Conservation (phyloP, 2,888 invertebrate genomes). For the Encarsia formosa region DNA sequence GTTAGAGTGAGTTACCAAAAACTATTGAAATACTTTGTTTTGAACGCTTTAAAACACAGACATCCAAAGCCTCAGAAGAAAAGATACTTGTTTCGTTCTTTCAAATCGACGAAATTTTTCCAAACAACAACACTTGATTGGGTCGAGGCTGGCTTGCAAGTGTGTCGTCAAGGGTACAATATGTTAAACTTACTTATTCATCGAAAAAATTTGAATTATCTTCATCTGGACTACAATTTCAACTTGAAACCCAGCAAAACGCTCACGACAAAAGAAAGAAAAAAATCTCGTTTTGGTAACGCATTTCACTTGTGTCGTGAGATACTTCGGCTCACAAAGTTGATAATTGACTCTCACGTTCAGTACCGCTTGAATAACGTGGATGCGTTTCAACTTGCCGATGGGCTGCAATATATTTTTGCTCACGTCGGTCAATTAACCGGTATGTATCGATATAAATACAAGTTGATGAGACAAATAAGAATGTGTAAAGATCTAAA, state of each 20-base stretch:
- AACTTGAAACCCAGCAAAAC: slow-evolving; percentile 99
- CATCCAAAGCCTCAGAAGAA: slow-evolving; percentile 99
- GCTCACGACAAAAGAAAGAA: slow-evolving; percentile 97
- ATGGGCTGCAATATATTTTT: slow-evolving; percentile 98
- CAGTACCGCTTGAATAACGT: slow-evolving; percentile 99
- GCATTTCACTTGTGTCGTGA: slow-evolving; percentile 99
- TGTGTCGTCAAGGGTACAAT: slow-evolving; percentile 98
- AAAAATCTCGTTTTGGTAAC: slow-evolving; percentile 95
- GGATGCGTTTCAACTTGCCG: slow-evolving; percentile 97
- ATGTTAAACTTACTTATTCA: slow-evolving; percentile 99
- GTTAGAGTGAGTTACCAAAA: slow-evolving; percentile 99
- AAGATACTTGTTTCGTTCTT: slow-evolving; percentile 95
- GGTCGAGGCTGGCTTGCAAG: slow-evolving; percentile 98
- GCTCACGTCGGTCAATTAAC: slow-evolving; percentile 99
- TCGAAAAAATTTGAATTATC: slow-evolving; percentile 97
- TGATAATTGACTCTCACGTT: slow-evolving; percentile 98
- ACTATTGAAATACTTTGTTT: slow-evolving; percentile 93
- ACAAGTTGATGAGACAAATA: slow-evolving; percentile 97
- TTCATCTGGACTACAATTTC: slow-evolving; percentile 99
- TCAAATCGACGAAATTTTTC: slow-evolving; percentile 99
- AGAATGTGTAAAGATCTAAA: slow-evolving; percentile 99
- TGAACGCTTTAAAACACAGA: slow-evolving; percentile 95
- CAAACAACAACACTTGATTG: slow-evolving; percentile 99
- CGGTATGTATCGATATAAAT: slow-evolving; percentile 99
- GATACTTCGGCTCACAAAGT: slow-evolving; percentile 94